phyloP scores from a whole-genome alignment of 2,888 invertebrate genomes.

The Sturmia bella region DNA sequence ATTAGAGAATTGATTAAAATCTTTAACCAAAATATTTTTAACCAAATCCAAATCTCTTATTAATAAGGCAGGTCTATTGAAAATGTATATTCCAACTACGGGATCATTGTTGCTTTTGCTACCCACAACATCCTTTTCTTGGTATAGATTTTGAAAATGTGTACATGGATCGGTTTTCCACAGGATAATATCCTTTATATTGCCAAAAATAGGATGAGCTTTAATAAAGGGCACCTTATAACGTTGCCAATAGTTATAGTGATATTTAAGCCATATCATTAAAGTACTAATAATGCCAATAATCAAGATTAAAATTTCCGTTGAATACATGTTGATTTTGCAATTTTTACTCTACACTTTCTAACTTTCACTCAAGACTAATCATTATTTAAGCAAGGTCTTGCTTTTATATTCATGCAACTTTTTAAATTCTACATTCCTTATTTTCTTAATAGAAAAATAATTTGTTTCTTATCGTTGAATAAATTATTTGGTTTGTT shows the following conservation, averaged over 20 bases:
- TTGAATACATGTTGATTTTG: slow-evolving; percentile 42
- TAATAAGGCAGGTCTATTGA: slow-evolving; percentile 80
- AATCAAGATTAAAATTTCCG: slow-evolving; percentile 67
- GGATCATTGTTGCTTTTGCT: slow-evolving; percentile 70
- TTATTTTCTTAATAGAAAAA: not conserved
- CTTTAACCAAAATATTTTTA: slow-evolving; percentile 82
- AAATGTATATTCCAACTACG: slow-evolving; percentile 78
- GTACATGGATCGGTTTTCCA: slow-evolving; percentile 74
- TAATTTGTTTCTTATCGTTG: not conserved
- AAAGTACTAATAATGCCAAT: slow-evolving; percentile 48
- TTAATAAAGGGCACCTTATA: slow-evolving; percentile 77
- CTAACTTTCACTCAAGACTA: slow-evolving; percentile 27
- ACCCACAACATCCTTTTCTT: slow-evolving; percentile 57
- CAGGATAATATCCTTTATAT: slow-evolving; percentile 75
- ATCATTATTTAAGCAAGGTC: not conserved
- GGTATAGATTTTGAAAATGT: slow-evolving; percentile 76
- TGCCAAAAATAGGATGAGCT: slow-evolving; percentile 80
- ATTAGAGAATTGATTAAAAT: slow-evolving; percentile 81
- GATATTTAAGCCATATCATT: slow-evolving; percentile 73
- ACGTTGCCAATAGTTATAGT: slow-evolving; percentile 75
- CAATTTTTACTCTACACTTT: slow-evolving; percentile 8
- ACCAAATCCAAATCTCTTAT: slow-evolving; percentile 81
- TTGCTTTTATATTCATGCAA: slow-evolving; percentile 21
- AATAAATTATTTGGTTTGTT: not conserved
- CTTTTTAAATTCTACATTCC: not conserved